phyloP scores from a whole-genome alignment of 2,888 invertebrate species.

The Pasiphila rectangulata region DNA sequence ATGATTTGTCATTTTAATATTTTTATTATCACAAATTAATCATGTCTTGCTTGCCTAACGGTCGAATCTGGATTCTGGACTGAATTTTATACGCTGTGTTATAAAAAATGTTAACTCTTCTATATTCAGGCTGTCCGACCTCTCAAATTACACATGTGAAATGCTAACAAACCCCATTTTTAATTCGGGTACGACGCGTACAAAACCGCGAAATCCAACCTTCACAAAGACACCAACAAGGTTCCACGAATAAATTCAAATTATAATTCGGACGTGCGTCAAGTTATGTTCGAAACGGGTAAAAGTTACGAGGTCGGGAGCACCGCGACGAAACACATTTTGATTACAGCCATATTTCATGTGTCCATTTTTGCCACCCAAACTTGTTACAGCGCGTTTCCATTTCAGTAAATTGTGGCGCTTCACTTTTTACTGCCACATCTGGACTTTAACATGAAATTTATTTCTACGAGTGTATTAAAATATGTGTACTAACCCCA shows the following conservation, averaged over 20 bases:
- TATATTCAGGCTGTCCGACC: too few relatives aligned
- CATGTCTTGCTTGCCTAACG: too few relatives aligned
- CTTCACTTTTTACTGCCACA: conserved; percentile 49
- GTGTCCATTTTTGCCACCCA: conserved; percentile 48
- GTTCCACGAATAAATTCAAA: conserved; percentile 10
- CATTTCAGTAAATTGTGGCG: conserved; percentile 53
- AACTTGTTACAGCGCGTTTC: conserved; percentile 48
- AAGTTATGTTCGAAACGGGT: conserved; percentile 7
- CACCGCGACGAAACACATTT: conserved; percentile 38
- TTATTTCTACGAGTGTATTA: conserved; percentile 36
- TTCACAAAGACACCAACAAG: neutral
- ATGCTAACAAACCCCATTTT: too few relatives aligned
- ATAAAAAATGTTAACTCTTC: too few relatives aligned
- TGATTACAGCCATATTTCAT: conserved; percentile 53
- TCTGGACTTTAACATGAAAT: conserved; percentile 39
- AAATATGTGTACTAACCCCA: too few relatives aligned
- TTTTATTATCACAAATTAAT: too few relatives aligned
- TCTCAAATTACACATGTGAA: too few relatives aligned
- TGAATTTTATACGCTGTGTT: too few relatives aligned
- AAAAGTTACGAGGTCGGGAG: conserved; percentile 20
- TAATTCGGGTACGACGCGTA: too few relatives aligned
- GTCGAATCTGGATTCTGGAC: too few relatives aligned
- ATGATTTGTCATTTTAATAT: too few relatives aligned
- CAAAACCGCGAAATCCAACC: neutral
- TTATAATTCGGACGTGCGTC: conserved; percentile 7